These are phyloP conservation scores for Ibycter americanus DNA, from an alignment of 2,797 vertebrate species.

Conservation along the genomic window DNA sequence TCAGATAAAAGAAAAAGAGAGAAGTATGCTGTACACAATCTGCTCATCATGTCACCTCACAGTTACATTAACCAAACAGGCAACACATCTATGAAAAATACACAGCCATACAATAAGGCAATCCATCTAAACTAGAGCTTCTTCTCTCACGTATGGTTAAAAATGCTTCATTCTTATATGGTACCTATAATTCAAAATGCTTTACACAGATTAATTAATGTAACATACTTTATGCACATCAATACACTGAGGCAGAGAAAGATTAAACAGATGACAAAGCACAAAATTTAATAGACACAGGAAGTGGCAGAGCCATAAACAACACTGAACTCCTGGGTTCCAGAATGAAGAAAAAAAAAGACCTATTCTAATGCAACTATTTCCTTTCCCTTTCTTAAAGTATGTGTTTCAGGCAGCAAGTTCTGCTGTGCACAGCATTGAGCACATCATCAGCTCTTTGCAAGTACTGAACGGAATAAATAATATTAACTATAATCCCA, in stretches of 20 bases:
- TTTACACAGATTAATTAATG: neutral
- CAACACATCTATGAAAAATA: neutral
- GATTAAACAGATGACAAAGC: neutral
- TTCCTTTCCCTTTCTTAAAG: neutral
- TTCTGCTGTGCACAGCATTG: neutral
- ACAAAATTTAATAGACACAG: neutral
- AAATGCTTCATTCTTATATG: neutral
- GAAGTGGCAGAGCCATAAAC: neutral
- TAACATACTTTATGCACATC: neutral
- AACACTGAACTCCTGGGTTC: neutral
- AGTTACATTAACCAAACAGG: neutral
- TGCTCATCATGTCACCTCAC: slow-evolving; percentile 33
- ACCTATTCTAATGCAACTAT: neutral
- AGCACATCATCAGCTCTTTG: neutral
- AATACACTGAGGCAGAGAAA: neutral
- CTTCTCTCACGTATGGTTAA: neutral
- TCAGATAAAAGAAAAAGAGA: slow-evolving; percentile 41
- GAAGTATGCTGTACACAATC: slow-evolving; percentile 19
- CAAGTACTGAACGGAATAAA: slow-evolving; percentile 1
- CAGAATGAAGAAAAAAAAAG: neutral
- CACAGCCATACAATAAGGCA: neutral
- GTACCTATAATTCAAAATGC: neutral
- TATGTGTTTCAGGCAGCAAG: neutral
- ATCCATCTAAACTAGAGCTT: neutral
- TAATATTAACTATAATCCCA: slow-evolving; percentile 6